Base-by-base conservation (phyloP, 2,113 vertebrate species). In the Polypterus bichir region DNA sequence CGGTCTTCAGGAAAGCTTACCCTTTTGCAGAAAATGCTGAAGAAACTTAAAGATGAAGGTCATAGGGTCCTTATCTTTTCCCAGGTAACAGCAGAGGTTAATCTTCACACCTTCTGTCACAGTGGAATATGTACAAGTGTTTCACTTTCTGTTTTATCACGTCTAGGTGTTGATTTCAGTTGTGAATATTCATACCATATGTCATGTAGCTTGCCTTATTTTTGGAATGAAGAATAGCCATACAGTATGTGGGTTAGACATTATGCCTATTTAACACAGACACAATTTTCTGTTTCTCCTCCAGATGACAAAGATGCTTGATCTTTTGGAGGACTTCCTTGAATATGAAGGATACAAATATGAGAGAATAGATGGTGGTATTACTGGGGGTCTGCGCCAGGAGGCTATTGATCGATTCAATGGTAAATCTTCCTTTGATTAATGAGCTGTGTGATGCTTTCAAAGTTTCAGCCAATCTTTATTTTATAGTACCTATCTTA, bases 281-380 rank as follows among this genome's bases (percentile, higher is more conserved):
- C 27, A 27, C 27, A 27, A 57, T 4, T 57, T 0, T 0, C 44
- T 56, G 0, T 1, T 45, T 44, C 0, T 0, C 45, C 47, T 64
- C 65, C 70, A 94, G 96, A 98, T 98, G 96, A 98, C 96, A 0
- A 98, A 98, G 84, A 98, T 98, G 96, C 71, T 98, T 82, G 96
- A 98, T 76, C 79, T 98, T 63, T 80, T 98, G 65, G 94, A 98
- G 76, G 96, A 98, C 65, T 98, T 98, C 69, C 74, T 98, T 71
- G 96, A 98, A 71, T 92, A 90, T 0, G 96, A 98, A 69, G 94
- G 94, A 57, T 98, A 98, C 74, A 98, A 98, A 73, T 98, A 98
- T 0, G 96, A 98, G 67, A 85, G 94, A 7, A 98, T 98, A 0
- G 94, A 98, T 0, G 96, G 96, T 0, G 92, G 94, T 62, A 96